phyloP scores from a whole-genome alignment of 2,888 invertebrate genomes.

The Sphaerophoria rueppellii region DNA sequence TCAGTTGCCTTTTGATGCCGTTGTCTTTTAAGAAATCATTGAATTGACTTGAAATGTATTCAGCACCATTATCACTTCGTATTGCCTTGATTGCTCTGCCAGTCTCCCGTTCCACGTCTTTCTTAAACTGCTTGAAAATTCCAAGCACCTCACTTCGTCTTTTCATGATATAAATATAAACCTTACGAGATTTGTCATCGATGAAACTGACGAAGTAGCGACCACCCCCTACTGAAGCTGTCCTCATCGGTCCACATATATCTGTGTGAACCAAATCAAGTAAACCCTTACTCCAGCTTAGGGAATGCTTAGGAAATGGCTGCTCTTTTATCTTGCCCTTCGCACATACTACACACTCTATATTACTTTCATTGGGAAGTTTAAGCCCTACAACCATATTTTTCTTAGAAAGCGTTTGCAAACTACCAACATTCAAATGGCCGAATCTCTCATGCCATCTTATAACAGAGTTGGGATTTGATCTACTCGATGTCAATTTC shows the following conservation, averaged over 20 bases:
- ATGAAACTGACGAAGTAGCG: slow-evolving; percentile 28
- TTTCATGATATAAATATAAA: no score
- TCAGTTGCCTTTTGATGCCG: slow-evolving; percentile 17
- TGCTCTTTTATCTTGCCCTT: slow-evolving; percentile 36
- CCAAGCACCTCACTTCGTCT: no score
- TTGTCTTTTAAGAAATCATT: not conserved
- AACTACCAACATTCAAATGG: slow-evolving; percentile 24
- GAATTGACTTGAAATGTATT: not conserved
- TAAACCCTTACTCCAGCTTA: slow-evolving; percentile 7
- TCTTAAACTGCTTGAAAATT: no score
- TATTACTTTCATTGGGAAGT: not conserved
- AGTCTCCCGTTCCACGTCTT: no score
- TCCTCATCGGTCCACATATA: slow-evolving; percentile 45
- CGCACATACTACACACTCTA: slow-evolving; percentile 26
- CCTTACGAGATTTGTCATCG: no score
- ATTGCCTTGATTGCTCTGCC: not conserved
- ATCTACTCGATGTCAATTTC: not conserved
- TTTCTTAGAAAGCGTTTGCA: not conserved
- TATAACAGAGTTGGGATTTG: no score
- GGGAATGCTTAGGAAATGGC: slow-evolving; percentile 40
- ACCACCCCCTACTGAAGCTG: slow-evolving; percentile 22
- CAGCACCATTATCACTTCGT: slow-evolving; percentile 9
- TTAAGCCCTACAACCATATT: slow-evolving; percentile 5
- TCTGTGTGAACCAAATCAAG: slow-evolving; percentile 48
- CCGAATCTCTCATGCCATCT: slow-evolving; percentile 19